Base-by-base conservation (phyloP, 2,113 vertebrate species). In the Alouatta palliata region DNA sequence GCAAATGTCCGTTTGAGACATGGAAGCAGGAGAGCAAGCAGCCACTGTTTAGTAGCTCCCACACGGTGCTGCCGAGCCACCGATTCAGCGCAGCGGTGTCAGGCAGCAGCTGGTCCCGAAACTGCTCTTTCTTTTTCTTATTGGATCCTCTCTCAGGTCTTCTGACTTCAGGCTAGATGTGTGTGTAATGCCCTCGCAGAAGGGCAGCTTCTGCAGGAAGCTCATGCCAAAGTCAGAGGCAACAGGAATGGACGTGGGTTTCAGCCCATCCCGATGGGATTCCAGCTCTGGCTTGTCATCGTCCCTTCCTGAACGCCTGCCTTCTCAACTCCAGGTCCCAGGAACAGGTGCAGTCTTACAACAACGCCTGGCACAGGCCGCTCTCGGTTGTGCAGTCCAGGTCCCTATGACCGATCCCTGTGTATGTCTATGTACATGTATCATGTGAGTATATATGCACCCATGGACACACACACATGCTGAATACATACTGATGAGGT, bases 1-100 rank as follows among this genome's bases (percentile, higher is more conserved):
- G 37, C 13, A 25, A 21, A 20, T 1, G 35, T 20, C 43, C 12
- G 19, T 73, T 25, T 43, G 37, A 75, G 71, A 75, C 71, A 25
- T 25, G 37, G 20, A 43, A 13, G 35, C 13, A 25, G 37, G 71
- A 43, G 20, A 23, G n/a, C 10, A 73, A 23, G 70, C 66, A 19
- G 66, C 66, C 3, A 35, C 66, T 35, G 37, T 20, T n/a, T 17
- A 17, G 68, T 4, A 9, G 16, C 35, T 37, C 68, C n/a, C 68
- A n/a, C 8, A 5, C 1, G 11, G 43, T 3, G 21, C 71, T 25
- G 71, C 5, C 2, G 21, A 43, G 13, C 37, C 0, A 0, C 37
- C 1, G 21, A 75, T 12, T 25, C 11, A 17, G 37, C 11, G 2
- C 37, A 13, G 23, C 5, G 6, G 70, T 37, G 70, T 10, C n/a